Evolutionary conservation across 1,140 invertebrate genomes (phyloP), one percentile per base, ranked within the genome.

Genomic region (Ceratina japonica): DNA sequence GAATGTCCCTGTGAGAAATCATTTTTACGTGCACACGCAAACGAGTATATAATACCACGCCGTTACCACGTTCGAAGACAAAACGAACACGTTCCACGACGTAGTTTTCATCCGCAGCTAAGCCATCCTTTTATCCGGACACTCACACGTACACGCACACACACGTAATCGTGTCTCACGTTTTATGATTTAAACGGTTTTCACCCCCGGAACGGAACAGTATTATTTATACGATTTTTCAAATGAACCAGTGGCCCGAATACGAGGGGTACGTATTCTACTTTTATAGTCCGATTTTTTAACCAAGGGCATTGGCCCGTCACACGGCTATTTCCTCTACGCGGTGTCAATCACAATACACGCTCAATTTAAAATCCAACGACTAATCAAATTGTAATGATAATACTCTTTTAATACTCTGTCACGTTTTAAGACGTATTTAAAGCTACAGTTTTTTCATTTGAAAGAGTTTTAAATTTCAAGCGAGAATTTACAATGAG

Each of bases 61-160:
- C 61, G 62, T 79, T 56, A 49, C 69, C 51, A 74, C 61, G 76
- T 65, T 79, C 70, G 51, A 69, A 80, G 63, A 56, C 27, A 52
- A 51, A 66, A 79, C 64, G 37, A 80, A 76, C 63, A 76, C 72
- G 76, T 84, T 84, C 81, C 73, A 72, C 59, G 31, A 76, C 69
- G 62, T 59, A 63, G 70, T 49, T 74, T 74, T 79, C 18, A 18
- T 73, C 74, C 22, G 24, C 51, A 58, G 12, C 0, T n/a, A n/a
- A n/a, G n/a, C 18, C 15, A 3, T 12, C 4, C 12, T 37, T 24
- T 75, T 65, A 62, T 24, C 24, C n/a, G 51, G 44, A 31, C 37
- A 15, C 31, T 20, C 61, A 15, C 31, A 18, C 31, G 18, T 59
- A 51, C 31, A 61, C 37, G 20, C 59, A 65, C 59, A 63, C 27